phyloP scores from a whole-genome alignment of 92 coral and sea anemone genomes.

The Zoanthus solanderi region DNA sequence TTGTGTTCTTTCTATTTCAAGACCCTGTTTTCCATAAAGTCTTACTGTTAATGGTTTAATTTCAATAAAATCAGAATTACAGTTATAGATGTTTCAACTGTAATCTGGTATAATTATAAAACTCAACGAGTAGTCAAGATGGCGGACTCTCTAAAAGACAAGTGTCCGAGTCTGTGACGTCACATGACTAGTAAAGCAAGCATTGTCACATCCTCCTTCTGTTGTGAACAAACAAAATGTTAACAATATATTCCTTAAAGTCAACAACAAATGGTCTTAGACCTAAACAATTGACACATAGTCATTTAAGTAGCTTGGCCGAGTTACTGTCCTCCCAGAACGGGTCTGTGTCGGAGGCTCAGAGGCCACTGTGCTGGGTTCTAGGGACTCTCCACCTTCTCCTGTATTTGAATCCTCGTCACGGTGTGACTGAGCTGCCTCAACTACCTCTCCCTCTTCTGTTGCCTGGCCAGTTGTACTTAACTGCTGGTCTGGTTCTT shows the following conservation, averaged over 20 bases:
- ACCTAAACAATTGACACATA: slow-evolving; percentile 7
- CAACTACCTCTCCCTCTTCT: slow-evolving; percentile 12
- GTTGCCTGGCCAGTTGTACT: neutral
- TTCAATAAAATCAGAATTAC: slow-evolving; percentile 12
- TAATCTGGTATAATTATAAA: too few species aligned
- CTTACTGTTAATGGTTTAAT: neutral
- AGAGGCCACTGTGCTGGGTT: slow-evolving; percentile 10
- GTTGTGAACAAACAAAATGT: too few species aligned
- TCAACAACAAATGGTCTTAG: neutral
- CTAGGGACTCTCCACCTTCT: neutral
- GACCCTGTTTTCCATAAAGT: neutral
- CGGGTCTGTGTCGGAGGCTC: slow-evolving; percentile 9
- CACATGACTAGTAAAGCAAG: too few species aligned
- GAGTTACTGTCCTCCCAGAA: slow-evolving; percentile 1
- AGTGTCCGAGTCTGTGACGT: too few species aligned
- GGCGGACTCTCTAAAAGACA: too few species aligned
- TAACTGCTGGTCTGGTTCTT: slow-evolving; percentile 5
- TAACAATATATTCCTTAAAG: neutral
- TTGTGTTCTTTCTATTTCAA: neutral
- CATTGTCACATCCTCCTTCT: too few species aligned
- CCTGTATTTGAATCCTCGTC: neutral
- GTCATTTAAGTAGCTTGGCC: slow-evolving; percentile 4
- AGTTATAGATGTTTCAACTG: neutral
- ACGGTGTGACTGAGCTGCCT: slow-evolving; percentile 13
- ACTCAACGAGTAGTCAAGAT: too few species aligned